Evolutionary conservation across 2,888 invertebrate species (phyloP), one percentile per base, ranked within the genome.

Genomic region (Protonemura montana): DNA sequence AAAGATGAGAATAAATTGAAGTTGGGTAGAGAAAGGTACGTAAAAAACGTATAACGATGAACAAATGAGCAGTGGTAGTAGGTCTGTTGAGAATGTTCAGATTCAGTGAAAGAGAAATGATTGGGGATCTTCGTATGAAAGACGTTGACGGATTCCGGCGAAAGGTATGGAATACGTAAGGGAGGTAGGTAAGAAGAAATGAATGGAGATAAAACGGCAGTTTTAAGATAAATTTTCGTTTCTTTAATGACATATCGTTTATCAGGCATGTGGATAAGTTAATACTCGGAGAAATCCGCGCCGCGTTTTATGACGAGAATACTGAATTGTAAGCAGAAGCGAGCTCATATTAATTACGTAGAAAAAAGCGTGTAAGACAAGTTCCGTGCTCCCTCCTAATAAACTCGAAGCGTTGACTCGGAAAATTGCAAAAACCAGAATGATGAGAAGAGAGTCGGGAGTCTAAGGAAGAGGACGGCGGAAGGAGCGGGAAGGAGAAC

Each of bases 1-100:
- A 76, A 84, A 84, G 84, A 84, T 76, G 59, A n/a, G 42, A 84
- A 84, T 76, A 84, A 84, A 84, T 84, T 84, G 84, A 59, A 27
- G 84, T 76, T 2, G 59, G 28, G 6, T 25, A 84, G 29, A n/a
- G 84, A 76, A 84, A 84, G 84, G 76, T 84, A 84, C n/a, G 82
- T 13, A 82, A 83, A 41, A 59, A 83, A 26, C 26, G 59, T 76
- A 59, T 84, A 84, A 76, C 29, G 76, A 84, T 76, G 84, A 76
- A 29, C 59, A 76, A 84, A 84, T 76, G 76, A 84, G 84, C 81
- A 30, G 81, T 10, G 30, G 81, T 59, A n/a, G n/a, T n/a, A 59
- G 59, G 59, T 59, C 59, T 59, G 59, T 59, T 59, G 6, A 59
- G 21, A 59, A 59, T 13, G 59, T 59, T 59, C 59, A 81, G 28